Conservation (phyloP, 2,113 vertebrate genomes). For the Myiagra hebetior region DNA sequence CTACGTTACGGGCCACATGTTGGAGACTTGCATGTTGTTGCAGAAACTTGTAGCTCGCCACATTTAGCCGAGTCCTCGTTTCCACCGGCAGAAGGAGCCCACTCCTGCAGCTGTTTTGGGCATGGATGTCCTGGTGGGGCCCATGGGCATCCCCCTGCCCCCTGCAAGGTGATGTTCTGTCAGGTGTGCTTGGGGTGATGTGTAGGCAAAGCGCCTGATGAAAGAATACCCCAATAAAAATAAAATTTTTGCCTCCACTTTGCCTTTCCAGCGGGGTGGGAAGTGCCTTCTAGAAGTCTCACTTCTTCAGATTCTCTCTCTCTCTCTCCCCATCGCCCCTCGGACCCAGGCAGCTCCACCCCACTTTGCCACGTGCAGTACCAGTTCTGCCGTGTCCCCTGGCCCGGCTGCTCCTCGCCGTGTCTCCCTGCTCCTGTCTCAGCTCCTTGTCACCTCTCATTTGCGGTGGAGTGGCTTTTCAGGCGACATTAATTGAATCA, state of each 20-base stretch:
- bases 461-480: not conserved
- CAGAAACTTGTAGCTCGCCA: constrained; percentile 66
- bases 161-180: not conserved
- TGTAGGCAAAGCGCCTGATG: not conserved
- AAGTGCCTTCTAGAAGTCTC: not conserved
- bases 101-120: not conserved
- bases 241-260: fast-evolving
- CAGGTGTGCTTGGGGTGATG: fast-evolving
- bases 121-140: not conserved
- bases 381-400: not conserved
- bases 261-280: not conserved
- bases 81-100: constrained; percentile 62
- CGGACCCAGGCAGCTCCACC: fast-evolving
- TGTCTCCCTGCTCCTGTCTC: not conserved
- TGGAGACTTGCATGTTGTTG: constrained; percentile 70
- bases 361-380: not conserved
- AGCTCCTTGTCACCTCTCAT: constrained; percentile 15
- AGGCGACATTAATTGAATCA: not conserved
- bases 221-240: not conserved
- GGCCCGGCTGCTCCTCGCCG: not conserved
- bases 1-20: constrained; percentile 71
- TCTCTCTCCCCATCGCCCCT: not conserved
- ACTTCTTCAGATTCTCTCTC: not conserved
- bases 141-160: not conserved
- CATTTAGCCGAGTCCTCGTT: constrained; percentile 65